Base-by-base conservation (phyloP, 2,113 vertebrate genomes). In the Sceloporus undulatus region DNA sequence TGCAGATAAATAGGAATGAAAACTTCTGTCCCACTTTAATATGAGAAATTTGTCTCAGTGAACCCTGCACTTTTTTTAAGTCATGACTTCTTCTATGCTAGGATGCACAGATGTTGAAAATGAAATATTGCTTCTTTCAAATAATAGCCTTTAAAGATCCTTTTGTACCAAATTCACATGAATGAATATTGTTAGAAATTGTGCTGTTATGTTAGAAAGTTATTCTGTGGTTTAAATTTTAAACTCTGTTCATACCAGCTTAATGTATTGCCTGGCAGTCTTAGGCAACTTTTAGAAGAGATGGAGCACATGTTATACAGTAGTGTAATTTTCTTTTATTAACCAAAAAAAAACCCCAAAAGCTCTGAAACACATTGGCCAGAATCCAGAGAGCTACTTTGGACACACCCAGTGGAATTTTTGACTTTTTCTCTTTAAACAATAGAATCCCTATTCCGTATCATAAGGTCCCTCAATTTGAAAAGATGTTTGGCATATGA, bases 221-320 rank as follows among this genome's bases (percentile, higher is more conserved):
- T 82, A 25, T 76, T 86, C 82, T 48, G 34, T 85, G 19, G 56
- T 76, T 87, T 86, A 66, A 88, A 87, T 90, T 82, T 83, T 85
- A 84, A 88, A 76, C 82, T 76, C 29, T 56, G 48, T 59, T 40
- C 27, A 87, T 82, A 54, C 79, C 70, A 87, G 79, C 70, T 82
- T 87, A 75, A 87, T 82, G 79, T 82, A 62, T 82, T 87, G 70
- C 75, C 68, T 87, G 79, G 86, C 79, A 87, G 54, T 71, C 86
- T 66, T 38, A 82, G 40, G 10, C 59, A 88, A 71, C 59, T 82
- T 71, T 76, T 88, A 48, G 48, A 56, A 62, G 40, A 76, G 73
- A 76, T 82, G 86, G 29, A 88, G 73, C 40, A 82, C 38, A 62
- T 81, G 79, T 66, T 82, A 82, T 34, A 75, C 86, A 82, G 79